phyloP scores from a whole-genome alignment of 1,140 invertebrate species.

The Hermetia illucens region DNA sequence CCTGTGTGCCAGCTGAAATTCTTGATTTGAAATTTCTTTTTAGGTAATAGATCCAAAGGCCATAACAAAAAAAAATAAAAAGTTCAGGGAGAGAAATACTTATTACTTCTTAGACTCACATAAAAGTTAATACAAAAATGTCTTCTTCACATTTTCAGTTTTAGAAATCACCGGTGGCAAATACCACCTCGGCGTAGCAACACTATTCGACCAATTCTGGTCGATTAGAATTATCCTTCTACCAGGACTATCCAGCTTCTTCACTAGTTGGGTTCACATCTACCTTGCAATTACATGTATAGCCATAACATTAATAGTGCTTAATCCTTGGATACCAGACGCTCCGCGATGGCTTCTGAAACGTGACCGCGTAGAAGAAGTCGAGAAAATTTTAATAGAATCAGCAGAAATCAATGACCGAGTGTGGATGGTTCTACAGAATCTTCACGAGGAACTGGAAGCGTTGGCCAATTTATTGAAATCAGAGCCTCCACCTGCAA shows the following conservation, averaged over 20 bases:
- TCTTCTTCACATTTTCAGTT: conserved; percentile 11
- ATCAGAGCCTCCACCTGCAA: conserved; percentile 13
- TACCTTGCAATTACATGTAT: conserved; percentile 31
- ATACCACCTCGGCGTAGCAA: conserved; percentile 27
- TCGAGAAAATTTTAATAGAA: conserved; percentile 23
- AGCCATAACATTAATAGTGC: conserved; percentile 24
- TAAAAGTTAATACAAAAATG: too few relatives aligned
- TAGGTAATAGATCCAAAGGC: too few relatives aligned
- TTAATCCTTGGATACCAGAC: conserved; percentile 31
- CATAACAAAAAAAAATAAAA: too few relatives aligned
- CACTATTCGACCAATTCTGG: conserved; percentile 32
- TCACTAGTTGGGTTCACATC: conserved; percentile 28
- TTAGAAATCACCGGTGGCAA: conserved; percentile 27
- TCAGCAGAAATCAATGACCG: conserved; percentile 28
- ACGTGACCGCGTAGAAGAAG: conserved; percentile 16
- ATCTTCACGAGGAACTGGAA: conserved; percentile 23
- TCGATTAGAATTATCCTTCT: conserved; percentile 31
- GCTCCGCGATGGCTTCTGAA: conserved; percentile 30
- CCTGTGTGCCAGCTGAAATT: too few relatives aligned
- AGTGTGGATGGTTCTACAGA: conserved; percentile 19
- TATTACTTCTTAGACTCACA: too few relatives aligned
- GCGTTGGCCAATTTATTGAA: conserved; percentile 18
- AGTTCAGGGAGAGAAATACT: conserved; percentile 6
- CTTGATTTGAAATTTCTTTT: too few relatives aligned
- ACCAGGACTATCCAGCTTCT: conserved; percentile 26